A percentile compares a stretch with the other conserved stretches of the same genome.
Evolutionary conservation across 1,140 invertebrate genomes (phyloP).

Genomic region (Paracyclopina nana): DNA sequence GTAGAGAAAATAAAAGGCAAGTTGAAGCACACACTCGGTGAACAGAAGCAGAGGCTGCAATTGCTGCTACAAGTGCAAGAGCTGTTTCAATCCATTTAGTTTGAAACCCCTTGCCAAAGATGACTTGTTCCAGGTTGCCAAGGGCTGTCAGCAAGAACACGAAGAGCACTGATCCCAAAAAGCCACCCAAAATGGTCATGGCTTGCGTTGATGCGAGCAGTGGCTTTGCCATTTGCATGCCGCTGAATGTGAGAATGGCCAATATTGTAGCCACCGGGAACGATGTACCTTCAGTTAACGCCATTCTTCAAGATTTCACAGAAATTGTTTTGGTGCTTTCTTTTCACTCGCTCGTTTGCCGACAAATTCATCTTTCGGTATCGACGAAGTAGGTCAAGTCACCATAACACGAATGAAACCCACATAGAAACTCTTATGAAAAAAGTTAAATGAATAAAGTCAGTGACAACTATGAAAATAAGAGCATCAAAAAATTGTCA

Average conservation of each 20-base stretch:
- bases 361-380: too few species aligned
- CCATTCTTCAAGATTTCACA: background rate
- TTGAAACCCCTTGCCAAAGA: conserved; percentile 6
- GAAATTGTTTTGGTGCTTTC: too few species aligned
- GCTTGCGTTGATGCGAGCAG: background rate
- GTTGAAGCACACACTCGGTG: conserved; percentile 12
- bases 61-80: background rate
- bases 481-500: too few species aligned
- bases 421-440: too few species aligned
- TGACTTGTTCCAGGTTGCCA: conserved; percentile 3
- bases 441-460: too few species aligned
- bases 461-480: too few species aligned
- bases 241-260: conserved; percentile 2
- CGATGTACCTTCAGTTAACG: background rate
- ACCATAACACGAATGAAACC: too few species aligned
- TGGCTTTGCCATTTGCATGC: conserved; percentile 11
- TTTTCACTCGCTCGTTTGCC: too few species aligned
- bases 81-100: background rate
- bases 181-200: conserved; percentile 9
- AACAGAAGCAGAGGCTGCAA: background rate
- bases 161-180: conserved; percentile 11
- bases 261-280: conserved; percentile 4
- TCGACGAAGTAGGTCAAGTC: too few species aligned
- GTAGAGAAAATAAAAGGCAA: conserved; percentile 14
- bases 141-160: conserved; percentile 11